phyloP scores from a whole-genome alignment of 92 coral and sea anemone species.

The Actinernus sp. region DNA sequence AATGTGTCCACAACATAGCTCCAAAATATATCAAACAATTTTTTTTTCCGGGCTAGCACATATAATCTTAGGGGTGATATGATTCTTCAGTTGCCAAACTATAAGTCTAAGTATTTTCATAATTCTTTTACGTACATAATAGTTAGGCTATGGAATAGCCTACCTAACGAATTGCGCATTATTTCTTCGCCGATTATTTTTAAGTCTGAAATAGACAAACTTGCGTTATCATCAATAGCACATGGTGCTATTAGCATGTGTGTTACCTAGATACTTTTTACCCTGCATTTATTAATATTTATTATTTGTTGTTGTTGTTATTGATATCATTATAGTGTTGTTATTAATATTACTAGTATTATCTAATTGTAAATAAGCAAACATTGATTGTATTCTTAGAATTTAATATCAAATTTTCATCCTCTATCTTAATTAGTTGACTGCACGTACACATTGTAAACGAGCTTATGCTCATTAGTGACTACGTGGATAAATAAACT shows the following conservation, averaged over 20 bases:
- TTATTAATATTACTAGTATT: not conserved
- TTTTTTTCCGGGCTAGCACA: not conserved
- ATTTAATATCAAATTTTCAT: not conserved
- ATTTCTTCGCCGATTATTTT: not conserved
- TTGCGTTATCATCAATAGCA: not conserved
- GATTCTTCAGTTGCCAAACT: conserved; percentile 1
- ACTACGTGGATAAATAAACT: not conserved
- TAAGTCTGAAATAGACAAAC: not conserved
- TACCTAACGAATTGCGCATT: not conserved
- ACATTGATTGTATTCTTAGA: not conserved
- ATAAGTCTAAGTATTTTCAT: not conserved
- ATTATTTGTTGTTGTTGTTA: not conserved
- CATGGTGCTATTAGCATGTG: not conserved
- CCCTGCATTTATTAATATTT: not conserved
- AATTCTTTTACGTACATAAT: not conserved
- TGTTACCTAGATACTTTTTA: not conserved
- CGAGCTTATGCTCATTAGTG: conserved; percentile 2
- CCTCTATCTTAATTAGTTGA: not conserved
- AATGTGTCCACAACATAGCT: conserved; percentile 1
- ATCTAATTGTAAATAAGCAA: too few species aligned
- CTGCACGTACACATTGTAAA: conserved; percentile 2
- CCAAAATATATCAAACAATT: not conserved
- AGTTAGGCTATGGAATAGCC: conserved; percentile 1
- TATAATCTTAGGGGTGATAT: conserved; percentile 1
- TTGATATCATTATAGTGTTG: not conserved